These are phyloP conservation scores for Matsumurasca onukii DNA, from an alignment of 1,140 invertebrate genomes.

Conservation along the genomic window DNA sequence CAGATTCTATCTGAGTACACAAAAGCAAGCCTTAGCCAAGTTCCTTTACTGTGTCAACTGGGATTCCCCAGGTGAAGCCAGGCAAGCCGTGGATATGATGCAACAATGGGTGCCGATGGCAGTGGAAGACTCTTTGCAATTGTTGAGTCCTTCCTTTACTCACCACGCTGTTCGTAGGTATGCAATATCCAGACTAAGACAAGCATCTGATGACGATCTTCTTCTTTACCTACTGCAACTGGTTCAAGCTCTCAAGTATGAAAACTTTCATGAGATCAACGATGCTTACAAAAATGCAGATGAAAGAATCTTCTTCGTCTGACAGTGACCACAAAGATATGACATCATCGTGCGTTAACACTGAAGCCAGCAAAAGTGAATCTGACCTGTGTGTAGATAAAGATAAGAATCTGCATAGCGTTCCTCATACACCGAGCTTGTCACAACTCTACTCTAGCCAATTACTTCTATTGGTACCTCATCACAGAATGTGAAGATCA, in stretches of 20 bases:
- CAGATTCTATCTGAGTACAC: constrained; percentile 87
- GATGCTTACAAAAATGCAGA: constrained; percentile 49
- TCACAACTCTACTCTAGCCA: constrained; percentile 85
- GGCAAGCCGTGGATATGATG: constrained; percentile 89
- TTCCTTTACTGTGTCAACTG: constrained; percentile 99
- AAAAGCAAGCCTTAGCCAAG: constrained; percentile 93
- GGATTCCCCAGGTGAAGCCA: constrained; percentile 77
- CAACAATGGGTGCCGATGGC: constrained; percentile 94
- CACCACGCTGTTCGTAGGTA: constrained; percentile 90
- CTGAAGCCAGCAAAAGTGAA: constrained; percentile 9
- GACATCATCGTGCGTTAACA: background rate
- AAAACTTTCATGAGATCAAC: constrained; percentile 80
- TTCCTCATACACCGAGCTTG: constrained; percentile 91
- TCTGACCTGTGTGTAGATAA: constrained; percentile 9
- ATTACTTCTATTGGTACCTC: constrained; percentile 95
- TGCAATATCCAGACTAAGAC: constrained; percentile 86
- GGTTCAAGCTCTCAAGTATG: constrained; percentile 97
- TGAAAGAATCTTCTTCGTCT: background rate
- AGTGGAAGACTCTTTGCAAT: constrained; percentile 95
- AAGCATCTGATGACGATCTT: constrained; percentile 93
- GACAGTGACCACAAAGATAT: constrained; percentile 20
- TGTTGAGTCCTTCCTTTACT: constrained; percentile 88
- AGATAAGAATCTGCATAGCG: constrained; percentile 75
- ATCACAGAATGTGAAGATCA: constrained; percentile 86
- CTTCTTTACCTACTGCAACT: constrained; percentile 93